These are phyloP conservation scores for Cydia splendana DNA, from an alignment of 1,140 invertebrate genomes.

Conservation along the genomic window DNA sequence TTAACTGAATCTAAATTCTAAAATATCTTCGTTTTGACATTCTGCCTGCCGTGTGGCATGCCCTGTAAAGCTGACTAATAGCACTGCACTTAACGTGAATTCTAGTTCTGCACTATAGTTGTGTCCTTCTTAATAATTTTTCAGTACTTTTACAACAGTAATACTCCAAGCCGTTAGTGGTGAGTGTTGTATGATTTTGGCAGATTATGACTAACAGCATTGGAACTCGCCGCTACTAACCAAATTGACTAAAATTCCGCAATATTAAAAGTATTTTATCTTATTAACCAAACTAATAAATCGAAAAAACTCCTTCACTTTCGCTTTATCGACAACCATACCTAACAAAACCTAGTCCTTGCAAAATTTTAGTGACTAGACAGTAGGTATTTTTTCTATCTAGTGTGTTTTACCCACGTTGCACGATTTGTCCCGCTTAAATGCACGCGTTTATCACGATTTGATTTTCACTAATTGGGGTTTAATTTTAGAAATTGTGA, in stretches of 20 bases:
- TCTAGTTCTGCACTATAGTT: constrained; percentile 33
- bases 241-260: constrained; percentile 27
- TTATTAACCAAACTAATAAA: not conserved
- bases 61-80: constrained; percentile 71
- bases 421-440: constrained; percentile 18
- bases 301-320: not conserved
- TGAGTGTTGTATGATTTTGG: constrained; percentile 76
- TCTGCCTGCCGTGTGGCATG: constrained; percentile 68
- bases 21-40: constrained; percentile 74
- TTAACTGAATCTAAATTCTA: constrained; percentile 46
- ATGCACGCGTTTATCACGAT: constrained; percentile 22
- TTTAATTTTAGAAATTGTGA: constrained; percentile 6
- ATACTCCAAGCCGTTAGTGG: constrained; percentile 73
- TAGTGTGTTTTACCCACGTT: constrained; percentile 7
- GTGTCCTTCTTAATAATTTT: constrained; percentile 44
- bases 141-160: constrained; percentile 75
- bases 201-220: constrained; percentile 61
- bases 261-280: not conserved
- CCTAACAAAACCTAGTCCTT: not conserved
- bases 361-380: not conserved
- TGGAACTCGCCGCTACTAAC: constrained; percentile 65
- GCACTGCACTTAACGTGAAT: constrained; percentile 67
- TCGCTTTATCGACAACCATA: constrained; percentile 6
- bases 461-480: constrained; percentile 30
- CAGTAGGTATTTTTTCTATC: not conserved